A percentile compares a stretch with the other conserved stretches of the same genome.
Evolutionary conservation across 1,140 invertebrate species (phyloP).

Genomic region (Drosophila equinoxialis): DNA sequence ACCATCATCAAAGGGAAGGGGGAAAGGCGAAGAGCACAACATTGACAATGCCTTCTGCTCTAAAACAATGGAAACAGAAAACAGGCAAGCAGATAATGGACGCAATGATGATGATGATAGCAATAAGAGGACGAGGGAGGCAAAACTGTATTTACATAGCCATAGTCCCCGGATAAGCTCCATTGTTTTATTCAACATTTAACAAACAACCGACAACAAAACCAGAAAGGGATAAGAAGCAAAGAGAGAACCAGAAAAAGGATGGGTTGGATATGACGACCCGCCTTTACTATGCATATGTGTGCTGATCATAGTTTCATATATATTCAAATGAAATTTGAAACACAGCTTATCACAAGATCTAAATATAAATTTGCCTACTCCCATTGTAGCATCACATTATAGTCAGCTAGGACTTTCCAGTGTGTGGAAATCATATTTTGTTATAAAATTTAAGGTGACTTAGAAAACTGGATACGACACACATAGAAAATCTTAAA

Average conservation of each 20-base stretch:
- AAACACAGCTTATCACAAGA: no score
- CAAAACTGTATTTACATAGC: conserved; percentile 55
- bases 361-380: no score
- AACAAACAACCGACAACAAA: conserved; percentile 10
- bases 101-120: conserved; percentile 27
- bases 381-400: no score
- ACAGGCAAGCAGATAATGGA: conserved; percentile 61
- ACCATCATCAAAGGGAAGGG: neutral
- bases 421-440: no score
- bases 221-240: conserved; percentile 4
- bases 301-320: neutral
- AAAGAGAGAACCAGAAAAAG: neutral
- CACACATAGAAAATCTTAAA: neutral
- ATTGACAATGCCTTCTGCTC: conserved; percentile 53
- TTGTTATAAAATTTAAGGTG: no score
- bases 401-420: no score
- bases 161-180: conserved; percentile 49
- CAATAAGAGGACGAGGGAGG: conserved; percentile 24
- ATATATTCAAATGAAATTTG: neutral
- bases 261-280: neutral
- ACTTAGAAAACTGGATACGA: no score
- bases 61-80: conserved; percentile 56
- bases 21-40: conserved; percentile 37
- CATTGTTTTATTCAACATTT: conserved; percentile 50
- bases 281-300: neutral